Base-by-base conservation (phyloP, 1,140 invertebrate genomes). In the Sweltsa coloradensis region DNA sequence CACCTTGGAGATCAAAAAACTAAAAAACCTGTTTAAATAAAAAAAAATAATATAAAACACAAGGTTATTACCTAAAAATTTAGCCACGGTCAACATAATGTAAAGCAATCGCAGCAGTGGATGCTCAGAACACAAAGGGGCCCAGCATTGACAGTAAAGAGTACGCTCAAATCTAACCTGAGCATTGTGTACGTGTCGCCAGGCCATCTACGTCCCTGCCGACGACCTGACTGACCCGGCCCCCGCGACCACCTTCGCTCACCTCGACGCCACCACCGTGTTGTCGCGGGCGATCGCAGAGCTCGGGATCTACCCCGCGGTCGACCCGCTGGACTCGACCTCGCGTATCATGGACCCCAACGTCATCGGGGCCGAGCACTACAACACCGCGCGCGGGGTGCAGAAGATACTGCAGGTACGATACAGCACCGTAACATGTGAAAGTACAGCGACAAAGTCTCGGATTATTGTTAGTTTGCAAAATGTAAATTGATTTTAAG, bases 211-310 rank as follows among this genome's bases (percentile, higher is more conserved):
- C 63, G 85, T 89, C 45, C 86, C 86, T 45, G 85, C 86, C 64
- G 85, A 89, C 61, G 86, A 89, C 70, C 76, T 89, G 58, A 88
- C 84, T 45, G 86, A 89, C 71, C 86, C 85, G 48, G 83, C 85
- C 31, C 85, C 85, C 22, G 81, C 84, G 25, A 86, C 85, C 3
- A 88, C 85, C 23, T 89, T 89, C 62, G 79, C 85, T 60, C 85
- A 89, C 62, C 78, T 89, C 67, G 86, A 89, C 65, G 85, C 85
- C 55, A 89, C 83, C 48, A 88, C 84, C 64, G 86, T 89, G 41
- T 70, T 89, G 63, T 85, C 82, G 21, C 71, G 85, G 55, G 80
- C 80, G 64, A 88, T 87, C 68, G 81, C 86, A 46, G 85, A 88
- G 62, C 67, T 89, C 59, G 85, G 83, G 55, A 87, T 89, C 57